Evolutionary conservation across 2,888 invertebrate genomes (phyloP).

Genomic region (Trachelus tabidus): DNA sequence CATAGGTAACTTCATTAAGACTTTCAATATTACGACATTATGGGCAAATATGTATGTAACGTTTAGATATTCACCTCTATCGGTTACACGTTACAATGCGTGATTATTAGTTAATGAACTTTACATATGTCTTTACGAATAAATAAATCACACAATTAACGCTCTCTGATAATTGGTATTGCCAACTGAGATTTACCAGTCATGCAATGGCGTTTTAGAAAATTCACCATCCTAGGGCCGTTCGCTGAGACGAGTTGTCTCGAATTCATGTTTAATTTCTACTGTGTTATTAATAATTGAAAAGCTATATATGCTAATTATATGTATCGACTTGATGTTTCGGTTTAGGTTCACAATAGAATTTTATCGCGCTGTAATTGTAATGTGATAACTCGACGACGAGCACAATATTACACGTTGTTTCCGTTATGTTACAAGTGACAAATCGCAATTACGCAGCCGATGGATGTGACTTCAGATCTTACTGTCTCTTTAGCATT

Average conservation of each 20-base stretch:
- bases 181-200: not conserved
- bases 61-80: not conserved
- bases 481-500: constrained; percentile 17
- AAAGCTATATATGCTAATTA: not conserved
- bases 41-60: not conserved
- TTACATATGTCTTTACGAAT: not conserved
- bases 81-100: not conserved
- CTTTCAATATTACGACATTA: not conserved
- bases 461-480: constrained; percentile 16
- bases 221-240: not conserved
- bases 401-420: not conserved
- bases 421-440: constrained; percentile 17
- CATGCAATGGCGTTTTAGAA: not conserved
- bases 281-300: not conserved
- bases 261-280: not conserved
- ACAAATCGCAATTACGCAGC: constrained; percentile 19
- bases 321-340: not conserved
- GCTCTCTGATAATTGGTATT: not conserved
- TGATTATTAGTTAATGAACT: not conserved
- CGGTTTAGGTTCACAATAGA: not conserved
- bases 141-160: not conserved
- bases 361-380: not conserved
- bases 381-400: not conserved
- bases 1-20: not conserved
- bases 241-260: not conserved